Conservation (phyloP, 2,113 vertebrate genomes). For the Mionectes macconnelli region DNA sequence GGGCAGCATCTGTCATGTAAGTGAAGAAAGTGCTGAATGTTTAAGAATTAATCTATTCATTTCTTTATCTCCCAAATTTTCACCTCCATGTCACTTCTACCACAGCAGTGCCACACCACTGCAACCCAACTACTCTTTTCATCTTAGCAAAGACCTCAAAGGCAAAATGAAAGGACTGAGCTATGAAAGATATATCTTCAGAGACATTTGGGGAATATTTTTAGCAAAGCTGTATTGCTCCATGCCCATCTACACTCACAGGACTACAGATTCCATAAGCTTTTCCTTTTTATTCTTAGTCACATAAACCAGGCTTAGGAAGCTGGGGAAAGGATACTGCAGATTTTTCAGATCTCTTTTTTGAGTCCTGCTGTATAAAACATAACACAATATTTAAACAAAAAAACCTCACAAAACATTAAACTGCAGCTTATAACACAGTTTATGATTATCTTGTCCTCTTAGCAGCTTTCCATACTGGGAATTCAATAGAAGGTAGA, state of each 20-base stretch:
- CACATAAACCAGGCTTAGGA: not conserved
- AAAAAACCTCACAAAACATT: not conserved
- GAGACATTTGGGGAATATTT: not conserved
- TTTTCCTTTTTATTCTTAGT: not conserved
- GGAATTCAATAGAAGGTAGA: not conserved
- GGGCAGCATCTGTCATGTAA: not conserved
- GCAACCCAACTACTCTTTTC: not conserved
- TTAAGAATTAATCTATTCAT: not conserved
- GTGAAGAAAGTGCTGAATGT: not conserved
- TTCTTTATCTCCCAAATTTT: not conserved
- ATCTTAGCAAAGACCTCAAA: not conserved
- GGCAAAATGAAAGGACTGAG: not conserved
- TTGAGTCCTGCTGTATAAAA: not conserved
- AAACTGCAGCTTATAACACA: not conserved
- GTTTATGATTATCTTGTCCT: not conserved
- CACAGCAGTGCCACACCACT: not conserved
- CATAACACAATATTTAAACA: not conserved
- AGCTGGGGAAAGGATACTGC: not conserved
- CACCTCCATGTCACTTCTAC: not conserved
- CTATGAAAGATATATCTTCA: not conserved
- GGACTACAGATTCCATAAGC: not conserved
- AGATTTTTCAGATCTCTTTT: accelerated
- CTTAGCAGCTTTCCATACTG: not conserved
- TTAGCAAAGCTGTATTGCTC: not conserved
- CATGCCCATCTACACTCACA: not conserved